These are phyloP conservation scores for Glaucidium brasilianum DNA, from an alignment of 2,113 vertebrate species.

Conservation along the genomic window DNA sequence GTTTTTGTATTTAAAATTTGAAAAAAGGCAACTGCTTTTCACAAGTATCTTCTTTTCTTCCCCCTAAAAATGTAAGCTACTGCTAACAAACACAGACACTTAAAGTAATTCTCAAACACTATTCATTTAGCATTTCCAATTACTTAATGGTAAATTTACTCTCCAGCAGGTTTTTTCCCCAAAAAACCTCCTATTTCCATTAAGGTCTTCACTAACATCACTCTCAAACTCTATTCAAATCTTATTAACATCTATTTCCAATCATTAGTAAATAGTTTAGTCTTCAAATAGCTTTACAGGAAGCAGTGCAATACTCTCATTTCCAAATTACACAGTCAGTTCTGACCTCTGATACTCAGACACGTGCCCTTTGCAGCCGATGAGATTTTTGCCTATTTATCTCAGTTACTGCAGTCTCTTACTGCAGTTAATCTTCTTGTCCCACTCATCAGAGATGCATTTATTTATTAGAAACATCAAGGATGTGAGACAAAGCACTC, in stretches of 20 bases:
- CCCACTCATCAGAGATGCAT: background rate
- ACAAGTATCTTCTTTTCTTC: background rate
- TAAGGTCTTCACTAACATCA: background rate
- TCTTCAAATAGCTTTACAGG: background rate
- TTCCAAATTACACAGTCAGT: background rate
- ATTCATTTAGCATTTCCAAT: background rate
- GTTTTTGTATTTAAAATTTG: background rate
- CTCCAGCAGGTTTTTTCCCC: background rate
- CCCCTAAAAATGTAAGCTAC: background rate
- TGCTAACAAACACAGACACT: background rate
- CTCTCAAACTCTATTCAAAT: background rate
- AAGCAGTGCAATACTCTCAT: background rate
- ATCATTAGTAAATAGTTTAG: background rate
- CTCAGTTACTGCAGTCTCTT: background rate
- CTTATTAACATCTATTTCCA: background rate
- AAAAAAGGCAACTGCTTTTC: background rate
- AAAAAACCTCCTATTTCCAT: background rate
- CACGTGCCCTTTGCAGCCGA: background rate
- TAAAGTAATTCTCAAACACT: background rate
- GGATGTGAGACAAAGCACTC: accelerated
- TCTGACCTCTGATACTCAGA: background rate
- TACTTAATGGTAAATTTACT: background rate
- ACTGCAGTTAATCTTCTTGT: background rate
- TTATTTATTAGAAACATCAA: background rate
- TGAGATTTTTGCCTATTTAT: background rate